Percentiles rank a stretch among this genome's conserved stretches.
Conservation (phyloP, 2,113 vertebrate genomes). For the Peromyscus maniculatus region DNA sequence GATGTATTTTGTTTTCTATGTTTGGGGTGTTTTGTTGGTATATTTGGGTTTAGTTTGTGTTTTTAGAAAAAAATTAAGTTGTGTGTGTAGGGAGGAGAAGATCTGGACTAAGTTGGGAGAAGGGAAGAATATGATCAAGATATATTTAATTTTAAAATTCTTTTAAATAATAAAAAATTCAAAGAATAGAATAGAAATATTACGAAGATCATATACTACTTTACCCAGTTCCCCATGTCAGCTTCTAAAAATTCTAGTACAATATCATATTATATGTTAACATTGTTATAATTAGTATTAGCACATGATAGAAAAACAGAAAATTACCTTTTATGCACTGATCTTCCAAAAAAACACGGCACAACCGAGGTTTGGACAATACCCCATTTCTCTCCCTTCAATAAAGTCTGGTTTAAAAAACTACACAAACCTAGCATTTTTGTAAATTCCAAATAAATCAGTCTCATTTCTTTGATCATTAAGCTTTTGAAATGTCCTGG, state of each 20-base stretch:
- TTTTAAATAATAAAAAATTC: not conserved
- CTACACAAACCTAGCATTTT: not conserved
- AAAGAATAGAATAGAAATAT: not conserved
- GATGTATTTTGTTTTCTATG: not conserved
- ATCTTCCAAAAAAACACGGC: not conserved
- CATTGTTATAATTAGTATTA: not conserved
- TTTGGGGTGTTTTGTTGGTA: not conserved
- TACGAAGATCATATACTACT: not conserved
- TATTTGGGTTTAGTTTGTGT: not conserved
- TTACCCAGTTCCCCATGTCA: not conserved
- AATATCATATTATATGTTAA: not conserved
- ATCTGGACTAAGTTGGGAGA: not conserved
- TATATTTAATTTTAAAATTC: not conserved
- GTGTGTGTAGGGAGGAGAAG: not conserved
- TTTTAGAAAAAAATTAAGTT: not conserved
- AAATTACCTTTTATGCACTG: not conserved
- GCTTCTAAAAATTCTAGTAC: not conserved
- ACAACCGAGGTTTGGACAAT: not conserved
- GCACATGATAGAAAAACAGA: not conserved
- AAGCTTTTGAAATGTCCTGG: slow-evolving; percentile 7
- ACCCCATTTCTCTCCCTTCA: not conserved
- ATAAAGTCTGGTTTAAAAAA: slow-evolving; percentile 5
- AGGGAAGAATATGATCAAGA: not conserved
- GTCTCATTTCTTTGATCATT: slow-evolving; percentile 6
- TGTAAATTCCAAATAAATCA: slow-evolving; percentile 2